Evolutionary conservation across 2,113 vertebrate genomes (phyloP).

Genomic region (Nothocercus nigrocapillus): DNA sequence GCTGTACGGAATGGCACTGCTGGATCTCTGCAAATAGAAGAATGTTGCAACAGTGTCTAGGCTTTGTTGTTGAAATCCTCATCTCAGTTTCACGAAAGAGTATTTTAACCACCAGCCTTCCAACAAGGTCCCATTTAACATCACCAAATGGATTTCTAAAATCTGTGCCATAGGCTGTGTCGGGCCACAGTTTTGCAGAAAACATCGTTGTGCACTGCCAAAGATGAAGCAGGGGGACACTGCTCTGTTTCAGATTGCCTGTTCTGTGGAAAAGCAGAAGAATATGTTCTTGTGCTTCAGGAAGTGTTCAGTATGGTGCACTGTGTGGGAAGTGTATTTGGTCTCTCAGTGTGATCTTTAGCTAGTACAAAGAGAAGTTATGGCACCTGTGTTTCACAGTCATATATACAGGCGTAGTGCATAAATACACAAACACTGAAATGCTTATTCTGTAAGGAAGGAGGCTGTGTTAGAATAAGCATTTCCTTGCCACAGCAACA

Average conservation of each 20-base stretch:
- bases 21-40: constrained; percentile 29
- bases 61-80: not conserved
- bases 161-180: not conserved
- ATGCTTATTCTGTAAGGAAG: not conserved
- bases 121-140: not conserved
- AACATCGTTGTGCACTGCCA: rapidly evolving
- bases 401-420: not conserved
- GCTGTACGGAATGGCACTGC: not conserved
- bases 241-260: not conserved
- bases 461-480: not conserved
- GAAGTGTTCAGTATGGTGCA: not conserved
- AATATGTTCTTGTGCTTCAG: no score
- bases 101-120: not conserved
- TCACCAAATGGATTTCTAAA: not conserved
- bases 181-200: not conserved
- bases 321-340: rapidly evolving
- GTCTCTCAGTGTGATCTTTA: not conserved
- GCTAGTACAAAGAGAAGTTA: not conserved
- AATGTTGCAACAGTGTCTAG: not conserved
- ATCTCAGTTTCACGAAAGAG: not conserved
- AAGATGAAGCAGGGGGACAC: not conserved
- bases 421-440: not conserved
- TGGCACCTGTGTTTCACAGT: not conserved
- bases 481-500: not conserved
- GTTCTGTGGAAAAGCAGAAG: not conserved